Evolutionary conservation across 1,140 invertebrate species (phyloP).

Genomic region (Forficula auricularia): DNA sequence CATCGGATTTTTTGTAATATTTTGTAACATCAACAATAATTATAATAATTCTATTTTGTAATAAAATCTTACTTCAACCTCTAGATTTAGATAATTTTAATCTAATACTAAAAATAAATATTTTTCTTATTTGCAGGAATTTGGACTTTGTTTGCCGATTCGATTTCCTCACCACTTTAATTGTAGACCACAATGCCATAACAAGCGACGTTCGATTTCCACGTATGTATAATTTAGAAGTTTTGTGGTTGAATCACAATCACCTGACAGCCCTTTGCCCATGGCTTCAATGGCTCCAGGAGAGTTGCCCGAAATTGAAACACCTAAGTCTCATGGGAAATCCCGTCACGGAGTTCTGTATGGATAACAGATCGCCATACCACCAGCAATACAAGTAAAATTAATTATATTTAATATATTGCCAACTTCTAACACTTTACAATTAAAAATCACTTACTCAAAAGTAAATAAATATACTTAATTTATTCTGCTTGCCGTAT

Average conservation of each 20-base stretch:
- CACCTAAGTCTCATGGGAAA: slow-evolving; percentile 64
- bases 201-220: slow-evolving; percentile 44
- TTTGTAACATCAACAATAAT: too few species aligned
- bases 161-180: slow-evolving; percentile 46
- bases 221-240: slow-evolving; percentile 41
- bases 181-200: slow-evolving; percentile 55
- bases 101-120: too few species aligned
- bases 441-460: too few species aligned
- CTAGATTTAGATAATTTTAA: too few species aligned
- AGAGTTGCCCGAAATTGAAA: slow-evolving; percentile 43
- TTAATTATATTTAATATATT: slow-evolving; percentile 7
- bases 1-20: too few species aligned
- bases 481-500: too few species aligned
- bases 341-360: slow-evolving; percentile 49
- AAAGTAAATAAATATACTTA: too few species aligned
- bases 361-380: slow-evolving; percentile 54
- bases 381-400: slow-evolving; percentile 58
- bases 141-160: slow-evolving; percentile 47
- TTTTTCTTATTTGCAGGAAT: slow-evolving; percentile 33
- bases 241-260: slow-evolving; percentile 65
- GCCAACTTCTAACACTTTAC: too few species aligned
- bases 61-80: too few species aligned
- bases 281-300: slow-evolving; percentile 44
- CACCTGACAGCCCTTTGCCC: slow-evolving; percentile 45
- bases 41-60: too few species aligned